Evolutionary conservation across 2,113 vertebrate species (phyloP), one percentile per base, ranked within the genome.

Genomic region (Phainopepla nitens): DNA sequence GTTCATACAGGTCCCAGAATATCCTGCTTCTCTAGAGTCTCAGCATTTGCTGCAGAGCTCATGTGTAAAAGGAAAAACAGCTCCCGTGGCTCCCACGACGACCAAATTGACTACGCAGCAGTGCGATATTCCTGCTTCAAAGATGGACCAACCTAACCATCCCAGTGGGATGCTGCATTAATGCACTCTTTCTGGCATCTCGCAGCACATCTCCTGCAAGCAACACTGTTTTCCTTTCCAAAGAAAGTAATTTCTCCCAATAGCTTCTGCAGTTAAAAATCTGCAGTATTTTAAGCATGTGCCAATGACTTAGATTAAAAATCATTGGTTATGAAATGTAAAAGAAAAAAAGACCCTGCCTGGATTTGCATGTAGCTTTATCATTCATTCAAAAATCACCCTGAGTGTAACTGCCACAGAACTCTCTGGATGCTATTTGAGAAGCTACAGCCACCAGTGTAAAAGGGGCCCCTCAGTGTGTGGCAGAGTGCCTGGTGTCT

Each of bases 301-400:
- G 50, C 62, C 56, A 45, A 28, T n/a, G 39, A 80, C 53, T 90
- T 76, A n/a, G 22, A 71, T 83, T 68, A 83, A 81, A 95, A 80
- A 70, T 35, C 58, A 47, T 47, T 42, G 3, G 16, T 61, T 65
- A 36, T n/a, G 36, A 80, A 70, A 75, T 8, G 5, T 29, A 0
- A 64, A 75, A 58, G 17, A 22, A 92, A 92, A 53, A 69, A 82
- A 53, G 20, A 54, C 16, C 19, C 29, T 66, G 24, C n/a, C 58
- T 61, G 25, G 31, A 36, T 58, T 58, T 72, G 15, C 33, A 69
- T 65, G 39, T 42, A 57, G 68, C 60, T 86, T 83, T 75, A 28
- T 14, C 62, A 86, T 45, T 77, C 4, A n/a, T 81, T 93, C 11
- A 72, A 76, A 90, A 79, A 36, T n/a, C 7, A 69, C 53, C 53